These are phyloP conservation scores for Spodoptera picta DNA, from an alignment of 2,888 invertebrate genomes.

Conservation along the genomic window DNA sequence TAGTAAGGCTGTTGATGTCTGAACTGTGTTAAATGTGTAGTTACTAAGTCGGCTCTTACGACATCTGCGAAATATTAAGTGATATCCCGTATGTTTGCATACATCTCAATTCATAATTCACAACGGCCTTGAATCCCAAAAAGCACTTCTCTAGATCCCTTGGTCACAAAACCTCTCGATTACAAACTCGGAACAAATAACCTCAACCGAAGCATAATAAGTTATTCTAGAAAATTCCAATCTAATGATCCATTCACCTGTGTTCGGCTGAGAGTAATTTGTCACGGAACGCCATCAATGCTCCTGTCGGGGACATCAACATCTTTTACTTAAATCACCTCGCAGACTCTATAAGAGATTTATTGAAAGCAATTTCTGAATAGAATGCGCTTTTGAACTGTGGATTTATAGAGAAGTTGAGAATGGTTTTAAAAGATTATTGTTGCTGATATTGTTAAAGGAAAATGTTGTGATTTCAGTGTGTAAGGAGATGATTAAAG, in stretches of 20 bases:
- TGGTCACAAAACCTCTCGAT: neutral
- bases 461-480: too few relatives aligned
- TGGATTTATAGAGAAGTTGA: conserved; percentile 23
- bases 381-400: conserved; percentile 38
- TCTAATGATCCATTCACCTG: conserved; percentile 43
- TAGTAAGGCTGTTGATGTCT: too few relatives aligned
- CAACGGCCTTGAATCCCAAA: too few relatives aligned
- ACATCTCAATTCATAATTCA: too few relatives aligned
- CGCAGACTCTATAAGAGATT: conserved; percentile 39
- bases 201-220: conserved; percentile 6
- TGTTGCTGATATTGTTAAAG: neutral
- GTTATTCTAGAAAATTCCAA: conserved; percentile 24
- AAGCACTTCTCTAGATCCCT: too few relatives aligned
- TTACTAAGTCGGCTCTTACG: too few relatives aligned
- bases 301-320: conserved; percentile 34
- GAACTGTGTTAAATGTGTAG: too few relatives aligned
- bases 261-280: conserved; percentile 33
- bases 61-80: too few relatives aligned
- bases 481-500: too few relatives aligned
- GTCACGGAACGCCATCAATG: conserved; percentile 41
- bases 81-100: too few relatives aligned
- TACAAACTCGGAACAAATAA: conserved; percentile 6
- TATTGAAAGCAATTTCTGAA: conserved; percentile 39
- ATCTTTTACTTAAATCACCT: conserved; percentile 43
- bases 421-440: conserved; percentile 3